Conservation (phyloP, 2,113 vertebrate genomes). For the Ptilorrhoa leucosticta region DNA sequence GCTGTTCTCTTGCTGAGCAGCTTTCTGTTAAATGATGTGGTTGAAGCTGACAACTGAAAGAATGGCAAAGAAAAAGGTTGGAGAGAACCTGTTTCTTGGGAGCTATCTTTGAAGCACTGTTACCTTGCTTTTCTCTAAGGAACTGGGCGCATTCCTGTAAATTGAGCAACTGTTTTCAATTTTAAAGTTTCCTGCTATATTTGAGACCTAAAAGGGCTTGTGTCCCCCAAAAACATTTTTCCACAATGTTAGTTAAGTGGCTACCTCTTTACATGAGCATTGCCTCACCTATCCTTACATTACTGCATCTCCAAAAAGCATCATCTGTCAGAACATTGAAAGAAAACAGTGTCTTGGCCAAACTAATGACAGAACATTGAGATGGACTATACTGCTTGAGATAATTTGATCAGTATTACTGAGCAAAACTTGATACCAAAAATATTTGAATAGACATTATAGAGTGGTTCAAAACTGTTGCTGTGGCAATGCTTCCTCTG, state of each 20-base stretch:
- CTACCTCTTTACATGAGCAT: neutral
- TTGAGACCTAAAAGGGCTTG: neutral
- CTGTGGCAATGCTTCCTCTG: neutral
- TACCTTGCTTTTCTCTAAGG: neutral
- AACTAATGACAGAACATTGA: neutral
- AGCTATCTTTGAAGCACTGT: neutral
- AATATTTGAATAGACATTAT: neutral
- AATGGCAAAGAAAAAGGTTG: neutral
- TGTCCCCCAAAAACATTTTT: neutral
- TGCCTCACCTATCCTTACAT: neutral
- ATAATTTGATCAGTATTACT: neutral
- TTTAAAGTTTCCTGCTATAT: neutral
- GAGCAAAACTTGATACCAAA: neutral
- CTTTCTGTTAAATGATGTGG: neutral
- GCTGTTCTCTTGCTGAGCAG: neutral
- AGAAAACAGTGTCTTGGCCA: neutral
- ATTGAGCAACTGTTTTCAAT: neutral
- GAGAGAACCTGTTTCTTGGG: neutral
- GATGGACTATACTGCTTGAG: neutral
- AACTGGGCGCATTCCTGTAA: neutral
- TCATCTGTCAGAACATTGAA: neutral
- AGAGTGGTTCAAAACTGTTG: neutral
- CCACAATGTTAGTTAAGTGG: neutral
- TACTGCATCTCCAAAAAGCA: neutral
- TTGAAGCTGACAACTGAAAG: neutral